Base-by-base conservation (phyloP, 1,140 invertebrate genomes). In the Chrysomallon squamiferum region DNA sequence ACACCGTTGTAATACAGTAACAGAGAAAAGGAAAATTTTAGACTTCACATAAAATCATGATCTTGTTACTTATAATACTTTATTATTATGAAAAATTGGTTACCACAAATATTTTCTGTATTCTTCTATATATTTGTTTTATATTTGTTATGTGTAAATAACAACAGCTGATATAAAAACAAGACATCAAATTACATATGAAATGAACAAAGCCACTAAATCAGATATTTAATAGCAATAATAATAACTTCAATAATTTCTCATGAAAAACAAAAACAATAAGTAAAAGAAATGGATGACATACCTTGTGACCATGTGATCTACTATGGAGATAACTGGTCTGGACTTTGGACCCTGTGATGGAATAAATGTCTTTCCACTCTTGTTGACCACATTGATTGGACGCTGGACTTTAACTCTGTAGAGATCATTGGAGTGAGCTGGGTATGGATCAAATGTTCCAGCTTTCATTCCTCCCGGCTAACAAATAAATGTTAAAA, bases 361-460 rank as follows among this genome's bases (percentile, higher is more conserved):
- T 47, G 85, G 85, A 62, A 83, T 74, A 67, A 84, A 86, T 32
- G 65, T 81, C 62, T 78, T 84, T 29, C 84, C 84, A 62, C 71
- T 79, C 56, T 84, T 84, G 68, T 85, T 85, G 20, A 85, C 83
- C 15, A 84, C 74, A 69, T 78, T 67, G 22, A 82, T 62, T n/a
- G 75, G 63, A 41, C 76, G 69, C 6, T 66, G 68, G 33, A 77
- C 65, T 52, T 75, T 73, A 41, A 79, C 66, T 60, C 74, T 77
- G 66, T 82, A 85, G 18, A 79, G 71, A 66, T 86, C 82, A 22
- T 63, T 69, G 47, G 79, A 85, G 60, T 86, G 82, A 15, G 71
- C 73, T 20, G 85, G 85, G 69, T 85, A 86, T 27, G 73, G 69
- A 57, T 84, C 81, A 76, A 86, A 86, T 60, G 82, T 85, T 38